Percentiles rank a stretch among this genome's conserved stretches.
Evolutionary conservation across 2,797 vertebrate species (phyloP).

Genomic region (Manis javanica): DNA sequence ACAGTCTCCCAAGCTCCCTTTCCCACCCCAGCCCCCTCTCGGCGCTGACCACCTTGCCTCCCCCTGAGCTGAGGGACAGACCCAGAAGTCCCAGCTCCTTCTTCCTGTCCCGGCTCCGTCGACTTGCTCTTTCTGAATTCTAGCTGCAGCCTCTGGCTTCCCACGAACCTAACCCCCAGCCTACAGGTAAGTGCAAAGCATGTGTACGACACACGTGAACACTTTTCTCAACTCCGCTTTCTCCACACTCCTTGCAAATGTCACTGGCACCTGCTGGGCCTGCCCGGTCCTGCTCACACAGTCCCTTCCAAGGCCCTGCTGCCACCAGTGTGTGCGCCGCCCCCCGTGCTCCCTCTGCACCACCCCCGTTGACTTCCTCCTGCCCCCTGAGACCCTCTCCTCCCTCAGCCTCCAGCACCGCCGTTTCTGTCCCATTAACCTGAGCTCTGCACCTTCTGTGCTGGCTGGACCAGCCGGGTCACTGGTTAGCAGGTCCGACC

Average conservation of each 20-base stretch:
- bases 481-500: not conserved
- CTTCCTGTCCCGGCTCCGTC: not conserved
- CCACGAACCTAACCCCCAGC: not conserved
- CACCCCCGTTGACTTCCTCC: not conserved
- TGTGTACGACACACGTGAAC: not conserved
- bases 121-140: not conserved
- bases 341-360: not conserved
- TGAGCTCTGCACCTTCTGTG: not conserved
- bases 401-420: not conserved
- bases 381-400: not conserved
- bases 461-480: not conserved
- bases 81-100: not conserved
- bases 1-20: not conserved
- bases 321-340: not conserved
- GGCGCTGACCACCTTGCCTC: not conserved
- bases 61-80: too few species aligned
- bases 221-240: rapidly evolving
- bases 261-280: not conserved
- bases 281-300: rapidly evolving
- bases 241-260: not conserved
- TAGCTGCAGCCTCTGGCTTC: not conserved
- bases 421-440: rapidly evolving
- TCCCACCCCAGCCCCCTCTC: not conserved
- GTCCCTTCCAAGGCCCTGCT: not conserved
- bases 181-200: not conserved